Conservation (phyloP, 2,113 vertebrate genomes). For the Phylloscopus trochilus region DNA sequence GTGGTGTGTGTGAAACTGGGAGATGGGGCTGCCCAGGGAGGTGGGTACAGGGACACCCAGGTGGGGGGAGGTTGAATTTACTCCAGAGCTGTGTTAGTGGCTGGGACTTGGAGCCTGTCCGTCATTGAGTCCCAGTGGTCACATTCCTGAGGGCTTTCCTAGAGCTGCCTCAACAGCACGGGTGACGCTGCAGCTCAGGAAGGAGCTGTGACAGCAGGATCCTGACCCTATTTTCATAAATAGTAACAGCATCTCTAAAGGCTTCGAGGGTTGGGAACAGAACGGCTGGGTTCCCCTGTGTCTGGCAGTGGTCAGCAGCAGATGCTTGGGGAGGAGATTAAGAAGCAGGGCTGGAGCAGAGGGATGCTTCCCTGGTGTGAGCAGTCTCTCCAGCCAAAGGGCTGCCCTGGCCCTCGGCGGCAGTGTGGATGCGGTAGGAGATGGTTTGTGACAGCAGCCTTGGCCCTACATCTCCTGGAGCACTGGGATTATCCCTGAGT, state of each 20-base stretch:
- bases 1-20: background rate
- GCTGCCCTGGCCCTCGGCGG: background rate
- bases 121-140: background rate
- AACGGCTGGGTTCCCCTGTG: background rate
- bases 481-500: background rate
- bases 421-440: background rate
- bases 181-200: slow-evolving; percentile 2
- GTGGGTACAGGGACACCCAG: background rate
- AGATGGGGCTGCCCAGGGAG: background rate
- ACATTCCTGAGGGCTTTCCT: background rate
- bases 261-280: background rate
- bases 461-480: background rate
- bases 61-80: background rate
- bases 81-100: background rate
- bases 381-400: background rate
- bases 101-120: background rate
- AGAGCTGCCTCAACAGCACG: background rate
- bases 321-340: background rate
- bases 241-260: slow-evolving; percentile 11
- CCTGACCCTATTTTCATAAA: slow-evolving; percentile 9
- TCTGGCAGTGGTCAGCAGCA: background rate
- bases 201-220: slow-evolving; percentile 15
- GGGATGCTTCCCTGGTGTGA: background rate
- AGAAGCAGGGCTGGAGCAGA: background rate
- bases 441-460: background rate